Evolutionary conservation across 2,888 invertebrate genomes (phyloP), one percentile per base, ranked within the genome.

Genomic region (Nomada hirtipes): DNA sequence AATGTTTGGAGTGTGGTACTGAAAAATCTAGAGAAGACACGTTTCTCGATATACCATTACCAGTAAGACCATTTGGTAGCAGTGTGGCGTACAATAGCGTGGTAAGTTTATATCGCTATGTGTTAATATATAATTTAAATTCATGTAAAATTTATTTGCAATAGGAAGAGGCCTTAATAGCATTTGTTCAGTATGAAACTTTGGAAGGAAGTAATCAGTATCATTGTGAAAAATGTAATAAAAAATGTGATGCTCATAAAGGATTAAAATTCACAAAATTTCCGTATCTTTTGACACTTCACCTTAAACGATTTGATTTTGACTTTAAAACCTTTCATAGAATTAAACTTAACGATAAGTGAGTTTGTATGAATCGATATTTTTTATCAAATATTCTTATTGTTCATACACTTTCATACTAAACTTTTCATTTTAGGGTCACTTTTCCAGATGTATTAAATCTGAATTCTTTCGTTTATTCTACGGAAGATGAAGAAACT

Each of bases 271-370:
- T 98, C 92, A 96, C 96, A 26, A 96, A 96, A 85, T 97, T 98
- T 93, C 98, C 98, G 0, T 98, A 98, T 93, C 95, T 98, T 81
- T 94, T 98, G 64, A 98, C 98, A 0, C 94, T 98, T 87, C 98
- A 98, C 92, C 94, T 98, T 89, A 98, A 98, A 92, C 95, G 98
- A 80, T 98, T 98, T 92, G 98, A 98, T 94, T 98, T 98, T 92
- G 98, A 98, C 94, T 97, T 97, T 91, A 95, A 95, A 87, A 97
- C 97, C 9, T 96, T 97, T 95, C 97, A 97, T 92, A 95, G 98
- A 85, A 97, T 98, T 85, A 98, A 98, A 94, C 94, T 98, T 60
- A 98, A 98, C 92, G 98, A 98, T 94, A 97, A 96, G 97, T 97
- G 92, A 94, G 95, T 94, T 74, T 47, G n/a, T 53, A n/a, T 59